Evolutionary conservation across 2,113 vertebrate species (phyloP), one percentile per base, ranked within the genome.

Genomic region (Neodon shergylaensis): DNA sequence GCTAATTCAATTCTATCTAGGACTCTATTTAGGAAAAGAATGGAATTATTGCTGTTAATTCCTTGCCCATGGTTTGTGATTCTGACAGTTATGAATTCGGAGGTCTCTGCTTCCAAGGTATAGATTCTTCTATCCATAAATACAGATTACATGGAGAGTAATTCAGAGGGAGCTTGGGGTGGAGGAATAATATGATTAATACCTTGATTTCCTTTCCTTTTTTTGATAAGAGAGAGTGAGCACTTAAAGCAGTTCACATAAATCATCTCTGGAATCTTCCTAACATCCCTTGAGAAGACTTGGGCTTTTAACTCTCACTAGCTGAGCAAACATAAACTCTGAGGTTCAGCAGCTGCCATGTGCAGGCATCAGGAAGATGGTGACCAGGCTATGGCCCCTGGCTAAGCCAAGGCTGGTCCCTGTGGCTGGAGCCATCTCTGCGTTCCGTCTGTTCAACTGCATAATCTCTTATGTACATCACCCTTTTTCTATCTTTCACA

Each of bases 61-160:
- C 81, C 93, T 94, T 96, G 94, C 90, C 85, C 73, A 73, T 19
- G 73, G 95, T 96, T 96, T 97, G 94, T 95, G 94, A 96, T 94
- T 97, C 88, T 96, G 97, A 97, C 95, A 96, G 96, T 96, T 98
- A 97, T 97, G 96, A 97, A 97, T 97, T 91, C 0, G 2, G 90
- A 96, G 94, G 95, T 88, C 90, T 96, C 54, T 86, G 95, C 94
- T 97, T 97, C 88, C 26, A 82, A 97, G 96, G 95, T 95, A 91
- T 92, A 85, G 93, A 89, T 97, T 94, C 94, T 96, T 96, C 93
- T 73, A 95, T 73, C 95, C 95, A 96, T 97, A 98, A 98, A 96
- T 97, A 98, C 94, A 96, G 90, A 97, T 97, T 96, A 97, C 73
- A 86, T 0, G 26, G 73, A 91, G 73, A 96, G 93, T 97, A 97